Conservation (phyloP, 2,888 invertebrate genomes). For the Pseudolycoriella hygida region DNA sequence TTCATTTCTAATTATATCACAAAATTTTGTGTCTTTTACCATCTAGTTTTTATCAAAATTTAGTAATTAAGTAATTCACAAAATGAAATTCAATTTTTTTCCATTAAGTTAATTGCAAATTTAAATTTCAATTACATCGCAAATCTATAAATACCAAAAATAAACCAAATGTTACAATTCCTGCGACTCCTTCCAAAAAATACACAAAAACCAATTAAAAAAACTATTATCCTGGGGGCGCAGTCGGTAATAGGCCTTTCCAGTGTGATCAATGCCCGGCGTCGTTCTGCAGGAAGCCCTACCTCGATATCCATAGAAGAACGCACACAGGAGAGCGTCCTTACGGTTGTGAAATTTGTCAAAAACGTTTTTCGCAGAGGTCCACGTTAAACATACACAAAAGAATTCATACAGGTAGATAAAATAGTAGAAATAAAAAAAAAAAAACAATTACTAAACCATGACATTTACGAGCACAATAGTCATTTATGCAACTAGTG, state of each 20-base stretch:
- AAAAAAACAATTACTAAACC: background rate
- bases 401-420: constrained; percentile 48
- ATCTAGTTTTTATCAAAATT: too few relatives aligned
- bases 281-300: constrained; percentile 42
- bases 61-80: too few relatives aligned
- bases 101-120: too few relatives aligned
- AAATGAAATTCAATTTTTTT: too few relatives aligned
- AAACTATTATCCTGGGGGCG: constrained; percentile 1
- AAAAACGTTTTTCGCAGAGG: constrained; percentile 65
- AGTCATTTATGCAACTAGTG: too few relatives aligned
- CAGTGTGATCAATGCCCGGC: constrained; percentile 37
- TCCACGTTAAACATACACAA: constrained; percentile 68
- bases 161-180: too few relatives aligned
- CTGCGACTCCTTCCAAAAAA: too few relatives aligned
- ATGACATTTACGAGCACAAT: background rate
- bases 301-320: constrained; percentile 45
- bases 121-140: too few relatives aligned
- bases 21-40: too few relatives aligned
- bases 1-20: too few relatives aligned
- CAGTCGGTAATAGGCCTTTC: constrained; percentile 29
- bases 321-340: constrained; percentile 38
- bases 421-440: constrained; percentile 1
- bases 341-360: constrained; percentile 54
- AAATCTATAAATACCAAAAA: too few relatives aligned
- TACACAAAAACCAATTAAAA: too few relatives aligned